Conservation (phyloP, 53 echinoderm and acorn worm genomes). For the Stichopus horrens region DNA sequence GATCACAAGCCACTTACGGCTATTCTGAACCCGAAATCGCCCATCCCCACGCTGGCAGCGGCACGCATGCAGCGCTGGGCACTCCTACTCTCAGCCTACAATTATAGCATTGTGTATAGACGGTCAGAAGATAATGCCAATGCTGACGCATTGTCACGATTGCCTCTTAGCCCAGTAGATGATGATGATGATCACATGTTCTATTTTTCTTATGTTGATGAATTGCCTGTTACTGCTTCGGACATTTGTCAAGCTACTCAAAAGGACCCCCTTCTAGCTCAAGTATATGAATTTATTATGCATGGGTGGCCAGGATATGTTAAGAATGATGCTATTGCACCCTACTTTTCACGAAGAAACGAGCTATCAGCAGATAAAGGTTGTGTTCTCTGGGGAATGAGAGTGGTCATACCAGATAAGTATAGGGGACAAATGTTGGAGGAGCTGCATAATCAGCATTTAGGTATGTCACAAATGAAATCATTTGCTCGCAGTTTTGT, state of each 20-base stretch:
- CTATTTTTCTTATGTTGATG: slow-evolving; percentile 41
- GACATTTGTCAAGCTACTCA: slow-evolving; percentile 22
- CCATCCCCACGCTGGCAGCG: slow-evolving; percentile 56
- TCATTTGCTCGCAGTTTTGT: slow-evolving; percentile 48
- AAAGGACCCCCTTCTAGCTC: slow-evolving; percentile 37
- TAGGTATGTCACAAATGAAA: slow-evolving; percentile 55
- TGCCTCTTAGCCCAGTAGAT: neutral
- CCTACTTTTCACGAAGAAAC: slow-evolving; percentile 37
- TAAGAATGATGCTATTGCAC: neutral
- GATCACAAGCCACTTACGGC: slow-evolving; percentile 56
- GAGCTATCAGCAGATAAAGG: slow-evolving; percentile 43
- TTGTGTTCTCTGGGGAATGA: slow-evolving; percentile 44
- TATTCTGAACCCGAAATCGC: slow-evolving; percentile 58
- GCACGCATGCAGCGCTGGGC: slow-evolving; percentile 42
- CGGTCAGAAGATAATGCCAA: slow-evolving; percentile 54
- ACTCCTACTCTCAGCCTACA: slow-evolving; percentile 55
- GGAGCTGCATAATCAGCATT: slow-evolving; percentile 42
- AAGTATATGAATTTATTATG: slow-evolving; percentile 23
- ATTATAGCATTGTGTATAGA: slow-evolving; percentile 57
- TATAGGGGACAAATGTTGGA: slow-evolving; percentile 22
- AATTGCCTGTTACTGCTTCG: slow-evolving; percentile 24
- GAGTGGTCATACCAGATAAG: slow-evolving; percentile 40
- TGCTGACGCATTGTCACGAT: slow-evolving; percentile 48
- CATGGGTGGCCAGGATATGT: slow-evolving; percentile 26
- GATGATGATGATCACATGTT: slow-evolving; percentile 26